A percentile compares a stretch with the other conserved stretches of the same genome.
Conservation (phyloP, 2,888 invertebrate genomes). For the Pollenia amentaria region DNA sequence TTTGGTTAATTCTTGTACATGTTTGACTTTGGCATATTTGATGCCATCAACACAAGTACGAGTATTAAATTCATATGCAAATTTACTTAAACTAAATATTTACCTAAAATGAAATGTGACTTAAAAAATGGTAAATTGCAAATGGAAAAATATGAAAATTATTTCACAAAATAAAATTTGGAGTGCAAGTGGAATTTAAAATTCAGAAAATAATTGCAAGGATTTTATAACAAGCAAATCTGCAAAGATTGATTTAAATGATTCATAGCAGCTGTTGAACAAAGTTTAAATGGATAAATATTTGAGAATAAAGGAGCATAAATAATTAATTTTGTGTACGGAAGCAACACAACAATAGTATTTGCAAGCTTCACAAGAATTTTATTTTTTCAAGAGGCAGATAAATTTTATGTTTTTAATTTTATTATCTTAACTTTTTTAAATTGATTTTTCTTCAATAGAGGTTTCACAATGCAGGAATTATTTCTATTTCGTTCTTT, state of each 20-base stretch:
- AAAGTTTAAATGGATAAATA: not conserved
- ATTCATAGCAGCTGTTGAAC: not conserved
- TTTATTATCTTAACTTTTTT: too few species aligned
- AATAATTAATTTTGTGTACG: too few species aligned
- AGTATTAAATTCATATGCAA: constrained; percentile 57
- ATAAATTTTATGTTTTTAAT: too few species aligned
- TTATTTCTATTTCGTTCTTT: too few species aligned
- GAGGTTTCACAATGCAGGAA: too few species aligned
- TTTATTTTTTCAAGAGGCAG: too few species aligned
- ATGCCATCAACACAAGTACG: constrained; percentile 33
- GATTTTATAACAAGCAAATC: not conserved
- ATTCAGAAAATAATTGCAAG: constrained; percentile 1
- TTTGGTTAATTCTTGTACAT: constrained; percentile 60
- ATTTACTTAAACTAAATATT: constrained; percentile 63
- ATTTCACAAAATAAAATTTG: constrained; percentile 11
- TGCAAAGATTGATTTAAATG: not conserved
- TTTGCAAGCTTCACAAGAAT: too few species aligned
- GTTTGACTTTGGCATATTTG: constrained; percentile 61
- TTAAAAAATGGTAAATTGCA: not conserved
- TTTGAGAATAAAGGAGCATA: too few species aligned
- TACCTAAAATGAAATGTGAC: constrained; percentile 8
- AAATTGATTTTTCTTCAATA: too few species aligned
- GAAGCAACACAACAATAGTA: too few species aligned
- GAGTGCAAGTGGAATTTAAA: constrained; percentile 25
- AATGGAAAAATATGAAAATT: not conserved